Percentiles rank a stretch among this genome's conserved stretches.
Conservation (phyloP, 2,888 invertebrate species). For the Sisyra terminalis region DNA sequence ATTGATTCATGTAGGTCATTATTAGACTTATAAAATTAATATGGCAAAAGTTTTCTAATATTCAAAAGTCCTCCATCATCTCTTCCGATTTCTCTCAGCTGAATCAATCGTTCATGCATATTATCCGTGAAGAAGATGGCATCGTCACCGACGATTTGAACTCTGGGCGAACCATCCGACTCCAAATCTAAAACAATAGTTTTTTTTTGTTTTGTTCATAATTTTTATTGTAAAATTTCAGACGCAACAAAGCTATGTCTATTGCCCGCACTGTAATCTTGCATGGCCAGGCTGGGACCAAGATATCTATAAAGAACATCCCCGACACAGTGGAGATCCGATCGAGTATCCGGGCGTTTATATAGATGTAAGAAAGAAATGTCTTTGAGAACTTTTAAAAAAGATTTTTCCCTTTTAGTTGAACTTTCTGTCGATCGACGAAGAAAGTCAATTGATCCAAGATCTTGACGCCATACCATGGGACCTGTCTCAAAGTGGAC, state of each 20-base stretch:
- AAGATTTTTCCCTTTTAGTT: conserved; percentile 24
- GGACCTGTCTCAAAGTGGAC: conserved; percentile 87
- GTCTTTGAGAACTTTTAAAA: neutral
- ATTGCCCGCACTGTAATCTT: conserved; percentile 52
- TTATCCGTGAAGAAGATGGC: too few relatives aligned
- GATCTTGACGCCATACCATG: conserved; percentile 68
- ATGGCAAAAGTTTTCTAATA: too few relatives aligned
- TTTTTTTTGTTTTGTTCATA: neutral
- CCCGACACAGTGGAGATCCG: conserved; percentile 42
- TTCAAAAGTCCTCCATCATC: too few relatives aligned
- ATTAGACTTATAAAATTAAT: too few relatives aligned
- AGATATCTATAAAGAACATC: conserved; percentile 41
- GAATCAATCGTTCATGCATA: neutral
- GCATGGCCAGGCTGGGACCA: conserved; percentile 61
- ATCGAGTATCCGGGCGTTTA: conserved; percentile 51
- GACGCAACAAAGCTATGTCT: conserved; percentile 45
- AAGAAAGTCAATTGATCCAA: conserved; percentile 46
- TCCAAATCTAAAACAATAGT: neutral
- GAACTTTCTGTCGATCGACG: conserved; percentile 56
- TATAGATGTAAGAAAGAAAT: conserved; percentile 26
- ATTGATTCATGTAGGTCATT: too few relatives aligned
- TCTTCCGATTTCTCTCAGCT: neutral
- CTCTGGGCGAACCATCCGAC: too few relatives aligned
- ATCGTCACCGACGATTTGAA: too few relatives aligned
- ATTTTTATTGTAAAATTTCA: conserved; percentile 20